phyloP scores from a whole-genome alignment of 2,797 vertebrate genomes.

The Micromesistius poutassou region DNA sequence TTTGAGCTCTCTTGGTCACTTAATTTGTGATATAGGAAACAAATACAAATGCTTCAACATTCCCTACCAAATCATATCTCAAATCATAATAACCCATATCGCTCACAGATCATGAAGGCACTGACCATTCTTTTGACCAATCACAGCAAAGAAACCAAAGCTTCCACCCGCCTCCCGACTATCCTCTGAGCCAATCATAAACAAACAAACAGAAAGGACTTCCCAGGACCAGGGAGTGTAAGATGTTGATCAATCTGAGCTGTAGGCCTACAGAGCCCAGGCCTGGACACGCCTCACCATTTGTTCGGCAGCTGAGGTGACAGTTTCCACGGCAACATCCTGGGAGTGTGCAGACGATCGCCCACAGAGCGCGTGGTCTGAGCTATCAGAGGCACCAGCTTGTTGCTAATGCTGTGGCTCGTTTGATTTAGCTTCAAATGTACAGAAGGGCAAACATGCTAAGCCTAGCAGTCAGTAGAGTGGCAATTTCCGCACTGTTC shows the following conservation, averaged over 20 bases:
- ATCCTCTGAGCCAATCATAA: background rate
- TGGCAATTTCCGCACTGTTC: background rate
- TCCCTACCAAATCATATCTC: background rate
- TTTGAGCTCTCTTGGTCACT: background rate
- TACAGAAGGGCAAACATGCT: background rate
- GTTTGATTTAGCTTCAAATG: background rate
- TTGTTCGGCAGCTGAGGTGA: background rate
- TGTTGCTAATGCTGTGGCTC: background rate
- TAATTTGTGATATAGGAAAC: background rate
- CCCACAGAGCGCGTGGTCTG: background rate
- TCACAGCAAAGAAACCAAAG: background rate
- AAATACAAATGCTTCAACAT: background rate
- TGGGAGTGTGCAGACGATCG: background rate
- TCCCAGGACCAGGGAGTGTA: background rate
- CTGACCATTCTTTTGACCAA: background rate
- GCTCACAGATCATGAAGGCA: background rate
- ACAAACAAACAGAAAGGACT: background rate
- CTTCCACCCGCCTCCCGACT: background rate
- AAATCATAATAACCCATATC: background rate
- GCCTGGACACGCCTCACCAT: background rate
- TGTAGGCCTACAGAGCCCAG: background rate
- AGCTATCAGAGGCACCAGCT: constrained; percentile 4
- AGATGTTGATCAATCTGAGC: background rate
- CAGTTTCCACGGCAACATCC: background rate
- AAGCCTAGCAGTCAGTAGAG: background rate